A percentile compares a stretch with the other conserved stretches of the same genome.
Conservation (phyloP, 2,797 vertebrate species). For the Channallabes apus region DNA sequence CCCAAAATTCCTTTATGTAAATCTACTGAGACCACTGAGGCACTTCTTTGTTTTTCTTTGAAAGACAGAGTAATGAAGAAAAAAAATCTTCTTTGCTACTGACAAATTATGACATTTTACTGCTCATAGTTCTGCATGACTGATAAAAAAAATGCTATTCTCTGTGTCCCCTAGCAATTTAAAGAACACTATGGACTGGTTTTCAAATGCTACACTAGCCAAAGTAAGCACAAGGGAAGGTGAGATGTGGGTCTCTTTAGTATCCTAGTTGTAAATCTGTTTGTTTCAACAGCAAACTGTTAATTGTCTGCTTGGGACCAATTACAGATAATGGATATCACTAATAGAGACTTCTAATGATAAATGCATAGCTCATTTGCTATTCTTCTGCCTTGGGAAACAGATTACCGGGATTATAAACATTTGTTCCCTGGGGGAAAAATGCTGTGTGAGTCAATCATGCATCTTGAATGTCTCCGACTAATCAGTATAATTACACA, state of each 20-base stretch:
- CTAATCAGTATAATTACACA: not conserved
- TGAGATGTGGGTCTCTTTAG: constrained; percentile 7
- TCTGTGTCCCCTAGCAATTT: constrained; percentile 3
- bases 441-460: not conserved
- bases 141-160: not conserved
- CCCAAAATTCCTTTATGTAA: too few relatives aligned
- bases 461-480: not conserved
- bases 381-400: not conserved
- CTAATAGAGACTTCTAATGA: constrained; percentile 23
- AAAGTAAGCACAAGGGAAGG: not conserved
- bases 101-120: not conserved
- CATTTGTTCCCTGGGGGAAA: not conserved
- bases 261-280: constrained; percentile 33
- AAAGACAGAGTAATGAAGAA: not conserved
- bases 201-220: not conserved
- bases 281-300: constrained; percentile 21
- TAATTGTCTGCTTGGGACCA: constrained; percentile 34
- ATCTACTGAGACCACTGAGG: too few relatives aligned
- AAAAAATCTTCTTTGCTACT: not conserved
- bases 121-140: not conserved
- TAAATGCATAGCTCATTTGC: not conserved
- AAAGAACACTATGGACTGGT: not conserved
- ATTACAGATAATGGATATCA: constrained; percentile 31
- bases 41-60: not conserved
- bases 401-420: not conserved